A percentile compares a stretch with the other conserved stretches of the same genome.
Conservation (phyloP, 2,888 invertebrate species). For the Drosophila recens region DNA sequence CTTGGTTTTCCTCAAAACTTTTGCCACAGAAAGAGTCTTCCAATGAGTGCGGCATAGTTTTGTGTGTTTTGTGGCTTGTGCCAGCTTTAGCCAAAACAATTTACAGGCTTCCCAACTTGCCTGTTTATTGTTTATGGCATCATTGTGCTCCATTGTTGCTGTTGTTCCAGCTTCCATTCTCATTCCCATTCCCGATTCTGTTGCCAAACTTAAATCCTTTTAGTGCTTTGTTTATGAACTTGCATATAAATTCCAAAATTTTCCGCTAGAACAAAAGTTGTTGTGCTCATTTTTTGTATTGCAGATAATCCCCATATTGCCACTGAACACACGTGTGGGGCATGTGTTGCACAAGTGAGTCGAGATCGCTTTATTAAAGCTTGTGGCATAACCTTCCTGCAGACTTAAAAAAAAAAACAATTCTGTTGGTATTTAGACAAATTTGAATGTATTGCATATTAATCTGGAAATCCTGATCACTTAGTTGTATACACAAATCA, state of each 20-base stretch:
- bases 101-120: conserved; percentile 80
- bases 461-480: background rate
- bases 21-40: conserved; percentile 21
- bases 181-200: conserved; percentile 14
- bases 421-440: background rate
- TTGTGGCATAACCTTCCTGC: conserved; percentile 30
- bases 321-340: conserved; percentile 34
- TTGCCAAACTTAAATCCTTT: conserved; percentile 76
- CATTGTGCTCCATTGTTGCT: conserved; percentile 76
- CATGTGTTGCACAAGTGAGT: conserved; percentile 60
- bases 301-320: conserved; percentile 64
- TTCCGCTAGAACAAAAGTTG: conserved; percentile 59
- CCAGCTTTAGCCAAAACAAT: conserved; percentile 68
- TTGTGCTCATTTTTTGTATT: conserved; percentile 24
- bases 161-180: background rate
- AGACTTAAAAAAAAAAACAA: conserved; percentile 2
- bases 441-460: background rate
- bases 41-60: conserved; percentile 79
- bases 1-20: conserved; percentile 40
- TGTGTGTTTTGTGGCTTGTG: conserved; percentile 77
- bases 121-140: conserved; percentile 84
- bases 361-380: conserved; percentile 54
- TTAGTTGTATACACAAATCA: too few species aligned
- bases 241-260: conserved; percentile 75
- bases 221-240: conserved; percentile 80